These are phyloP conservation scores for Elgaria multicarinata DNA, from an alignment of 2,113 vertebrate genomes.

Conservation along the genomic window DNA sequence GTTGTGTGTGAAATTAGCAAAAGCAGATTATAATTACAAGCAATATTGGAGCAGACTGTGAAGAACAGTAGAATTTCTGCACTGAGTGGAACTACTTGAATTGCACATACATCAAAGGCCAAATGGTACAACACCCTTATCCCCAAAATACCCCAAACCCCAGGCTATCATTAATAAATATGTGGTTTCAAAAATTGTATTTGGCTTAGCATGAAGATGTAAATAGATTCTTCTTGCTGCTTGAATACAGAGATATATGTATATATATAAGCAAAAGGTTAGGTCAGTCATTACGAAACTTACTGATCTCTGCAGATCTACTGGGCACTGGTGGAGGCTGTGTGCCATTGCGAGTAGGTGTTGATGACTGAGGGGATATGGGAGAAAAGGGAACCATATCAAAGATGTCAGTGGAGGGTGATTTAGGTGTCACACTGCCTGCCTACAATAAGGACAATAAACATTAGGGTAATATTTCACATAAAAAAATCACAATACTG, in stretches of 20 bases:
- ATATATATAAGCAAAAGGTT: slow-evolving; percentile 45
- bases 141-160: not conserved
- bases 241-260: slow-evolving; percentile 16
- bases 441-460: slow-evolving; percentile 82
- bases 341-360: slow-evolving; percentile 88
- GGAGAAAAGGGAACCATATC: slow-evolving; percentile 99
- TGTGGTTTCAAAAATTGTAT: slow-evolving; percentile 26
- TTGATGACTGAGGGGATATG: slow-evolving; percentile 84
- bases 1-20: slow-evolving; percentile 34
- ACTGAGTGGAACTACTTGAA: slow-evolving; percentile 26
- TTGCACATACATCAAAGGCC: slow-evolving; percentile 34
- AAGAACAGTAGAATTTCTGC: not conserved
- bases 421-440: slow-evolving; percentile 83
- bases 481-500: slow-evolving; percentile 42
- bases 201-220: slow-evolving; percentile 43
- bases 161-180: slow-evolving; percentile 11
- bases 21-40: slow-evolving; percentile 41
- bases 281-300: slow-evolving; percentile 69
- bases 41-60: slow-evolving; percentile 4
- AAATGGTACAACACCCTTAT: slow-evolving; percentile 5
- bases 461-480: slow-evolving; percentile 63
- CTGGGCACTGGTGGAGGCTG: slow-evolving; percentile 87
- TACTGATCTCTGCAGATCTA: slow-evolving; percentile 89
- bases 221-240: not conserved
- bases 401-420: slow-evolving; percentile 91